Evolutionary conservation across 2,113 vertebrate species (phyloP), one percentile per base, ranked within the genome.

Genomic region (Pica pica): DNA sequence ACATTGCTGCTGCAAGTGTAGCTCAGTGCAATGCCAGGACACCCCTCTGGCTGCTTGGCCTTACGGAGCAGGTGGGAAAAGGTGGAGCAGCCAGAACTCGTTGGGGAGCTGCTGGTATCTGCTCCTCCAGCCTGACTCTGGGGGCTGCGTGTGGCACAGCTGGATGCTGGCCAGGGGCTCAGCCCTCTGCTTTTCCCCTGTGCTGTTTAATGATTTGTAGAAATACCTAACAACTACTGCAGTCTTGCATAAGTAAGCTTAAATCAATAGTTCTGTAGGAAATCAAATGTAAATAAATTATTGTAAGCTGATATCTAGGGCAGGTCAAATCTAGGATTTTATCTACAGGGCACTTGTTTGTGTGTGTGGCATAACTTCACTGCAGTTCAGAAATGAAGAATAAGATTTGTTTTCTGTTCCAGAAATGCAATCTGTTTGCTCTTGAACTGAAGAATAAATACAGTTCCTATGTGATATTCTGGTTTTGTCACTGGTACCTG

Each of bases 141-240:
- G 61, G 49, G 20, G 5, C 37, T 6, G 3, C 0, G 0, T 30
- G 59, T 18, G 31, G 50, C 60, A 37, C 39, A 49, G 28, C 21
- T 2, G 3, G 24, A 31, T 9, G 5, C 67, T 8, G 16, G 18
- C 27, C n/a, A 14, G 49, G 28, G 13, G 24, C 44, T 87, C 7
- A 1, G 44, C 44, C 30, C 35, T 5, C 0, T 37, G 41, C 46
- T 46, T 27, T 75, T 56, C 49, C 41, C 44, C 26, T 0, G 0
- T 39, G 28, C n/a, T 13, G 1, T 53, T 47, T 22, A 18, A 13
- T 3, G 2, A 6, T 57, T 35, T 22, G 7, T 47, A n/a, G 31
- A 83, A 55, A 41, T 61, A 41, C 23, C 23, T 37, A 5, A 57
- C 2, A 18, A 52, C 42, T 71, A 14, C n/a, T 57, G 52, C 27